Conservation (phyloP, 2,888 invertebrate genomes). For the Athalia circularis region DNA sequence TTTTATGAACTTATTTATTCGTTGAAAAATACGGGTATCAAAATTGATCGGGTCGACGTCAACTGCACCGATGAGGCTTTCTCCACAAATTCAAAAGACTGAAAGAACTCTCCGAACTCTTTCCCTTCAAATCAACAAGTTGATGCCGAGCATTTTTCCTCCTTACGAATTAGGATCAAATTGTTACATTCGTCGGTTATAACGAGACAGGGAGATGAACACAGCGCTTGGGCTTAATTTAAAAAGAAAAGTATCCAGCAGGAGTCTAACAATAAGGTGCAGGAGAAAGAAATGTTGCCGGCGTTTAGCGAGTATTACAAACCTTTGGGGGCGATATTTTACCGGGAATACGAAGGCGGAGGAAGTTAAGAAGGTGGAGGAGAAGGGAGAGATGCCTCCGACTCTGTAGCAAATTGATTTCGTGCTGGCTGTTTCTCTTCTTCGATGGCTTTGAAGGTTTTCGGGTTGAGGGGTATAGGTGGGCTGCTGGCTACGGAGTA, state of each 20-base stretch:
- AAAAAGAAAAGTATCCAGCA: constrained; percentile 14
- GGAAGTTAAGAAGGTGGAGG: neutral
- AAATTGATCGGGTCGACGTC: no score
- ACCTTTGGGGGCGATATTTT: constrained; percentile 43
- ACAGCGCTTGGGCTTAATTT: constrained; percentile 20
- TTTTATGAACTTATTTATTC: neutral
- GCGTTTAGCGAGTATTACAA: constrained; percentile 44
- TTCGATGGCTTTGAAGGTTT: constrained; percentile 36
- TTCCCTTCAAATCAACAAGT: constrained; percentile 21
- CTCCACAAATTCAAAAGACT: no score
- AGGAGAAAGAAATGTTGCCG: constrained; percentile 8
- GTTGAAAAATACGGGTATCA: no score
- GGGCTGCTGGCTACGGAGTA: neutral
- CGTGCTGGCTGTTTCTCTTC: constrained; percentile 43
- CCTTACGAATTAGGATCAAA: neutral
- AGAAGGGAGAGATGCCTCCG: constrained; percentile 14
- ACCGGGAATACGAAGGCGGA: constrained; percentile 19
- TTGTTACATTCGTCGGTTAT: neutral
- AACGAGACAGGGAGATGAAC: neutral
- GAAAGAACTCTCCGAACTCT: no score
- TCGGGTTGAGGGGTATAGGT: neutral
- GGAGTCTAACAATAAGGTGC: neutral
- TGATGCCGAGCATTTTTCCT: neutral
- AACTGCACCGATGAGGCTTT: no score
- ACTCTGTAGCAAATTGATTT: constrained; percentile 42